Evolutionary conservation across 2,113 vertebrate species (phyloP).

Genomic region (Dinomys branickii): DNA sequence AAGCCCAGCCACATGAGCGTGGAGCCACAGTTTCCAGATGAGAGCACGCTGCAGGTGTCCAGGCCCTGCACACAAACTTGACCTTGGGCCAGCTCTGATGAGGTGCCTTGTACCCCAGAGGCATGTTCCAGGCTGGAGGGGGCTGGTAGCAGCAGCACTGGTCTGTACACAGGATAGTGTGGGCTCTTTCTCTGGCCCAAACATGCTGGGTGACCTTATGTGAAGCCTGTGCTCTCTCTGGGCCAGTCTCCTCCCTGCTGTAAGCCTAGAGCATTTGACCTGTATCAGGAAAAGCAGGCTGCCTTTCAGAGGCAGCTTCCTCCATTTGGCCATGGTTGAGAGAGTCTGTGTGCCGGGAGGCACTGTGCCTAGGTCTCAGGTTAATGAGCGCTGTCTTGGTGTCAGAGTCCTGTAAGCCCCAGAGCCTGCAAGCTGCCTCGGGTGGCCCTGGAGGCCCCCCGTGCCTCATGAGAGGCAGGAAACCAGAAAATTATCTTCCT

Average conservation of each 20-base stretch:
- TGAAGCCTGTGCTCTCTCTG: background rate
- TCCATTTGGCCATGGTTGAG: background rate
- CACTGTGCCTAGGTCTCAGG: background rate
- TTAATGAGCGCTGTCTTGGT: background rate
- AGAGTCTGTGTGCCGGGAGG: background rate
- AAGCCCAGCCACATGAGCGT: background rate
- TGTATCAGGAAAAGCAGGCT: background rate
- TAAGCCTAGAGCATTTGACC: background rate
- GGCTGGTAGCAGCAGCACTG: background rate
- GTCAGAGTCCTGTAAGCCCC: background rate
- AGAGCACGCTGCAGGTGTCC: background rate
- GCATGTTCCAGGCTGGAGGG: background rate
- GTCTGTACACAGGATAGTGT: background rate
- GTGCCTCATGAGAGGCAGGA: fast-evolving
- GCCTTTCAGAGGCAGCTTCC: background rate
- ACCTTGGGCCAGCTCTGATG: background rate
- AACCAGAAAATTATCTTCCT: background rate
- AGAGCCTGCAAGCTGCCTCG: background rate
- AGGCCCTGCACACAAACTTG: background rate
- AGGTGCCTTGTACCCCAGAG: background rate
- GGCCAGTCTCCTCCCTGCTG: background rate
- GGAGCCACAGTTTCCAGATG: background rate
- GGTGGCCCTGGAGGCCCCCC: background rate
- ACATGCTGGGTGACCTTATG: background rate
- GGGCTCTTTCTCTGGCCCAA: background rate